A percentile compares a stretch with the other conserved stretches of the same genome.
These are phyloP conservation scores for Epizoanthus illoricatus DNA, from an alignment of 92 coral and sea anemone genomes.

Conservation along the genomic window DNA sequence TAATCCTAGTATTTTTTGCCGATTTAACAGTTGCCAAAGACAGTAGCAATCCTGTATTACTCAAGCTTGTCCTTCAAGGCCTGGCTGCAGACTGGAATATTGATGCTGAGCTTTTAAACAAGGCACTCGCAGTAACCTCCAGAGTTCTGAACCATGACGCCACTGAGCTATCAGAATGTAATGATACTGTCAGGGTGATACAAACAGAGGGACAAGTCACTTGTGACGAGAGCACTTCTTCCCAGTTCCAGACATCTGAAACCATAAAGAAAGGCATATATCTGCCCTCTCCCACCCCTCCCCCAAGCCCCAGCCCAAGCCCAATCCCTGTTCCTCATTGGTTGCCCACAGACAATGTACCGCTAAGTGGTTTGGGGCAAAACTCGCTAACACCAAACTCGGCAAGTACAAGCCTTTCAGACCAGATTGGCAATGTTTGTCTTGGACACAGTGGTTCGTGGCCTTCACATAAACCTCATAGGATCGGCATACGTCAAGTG, in stretches of 20 bases:
- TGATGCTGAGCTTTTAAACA: slow-evolving; percentile 59
- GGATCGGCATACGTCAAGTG: slow-evolving; percentile 76
- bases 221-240: background rate
- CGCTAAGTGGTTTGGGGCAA: slow-evolving; percentile 30
- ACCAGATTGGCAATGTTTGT: slow-evolving; percentile 31
- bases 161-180: slow-evolving; percentile 10
- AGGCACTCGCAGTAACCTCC: slow-evolving; percentile 41
- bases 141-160: slow-evolving; percentile 11
- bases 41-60: slow-evolving; percentile 85
- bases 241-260: background rate
- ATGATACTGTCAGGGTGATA: background rate
- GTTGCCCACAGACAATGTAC: slow-evolving; percentile 37
- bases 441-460: slow-evolving; percentile 14
- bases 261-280: background rate
- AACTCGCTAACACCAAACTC: slow-evolving; percentile 25
- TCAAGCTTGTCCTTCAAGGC: slow-evolving; percentile 97
- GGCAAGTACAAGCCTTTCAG: slow-evolving; percentile 11
- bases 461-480: slow-evolving; percentile 57
- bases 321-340: slow-evolving; percentile 28
- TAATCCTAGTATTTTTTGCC: background rate
- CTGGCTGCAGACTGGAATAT: slow-evolving; percentile 93
- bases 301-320: slow-evolving; percentile 34
- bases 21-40: slow-evolving; percentile 86
- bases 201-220: slow-evolving; percentile 24
- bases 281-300: slow-evolving; percentile 41